These are phyloP conservation scores for Gonioctena quinquepunctata DNA, from an alignment of 1,140 invertebrate species.

Conservation along the genomic window DNA sequence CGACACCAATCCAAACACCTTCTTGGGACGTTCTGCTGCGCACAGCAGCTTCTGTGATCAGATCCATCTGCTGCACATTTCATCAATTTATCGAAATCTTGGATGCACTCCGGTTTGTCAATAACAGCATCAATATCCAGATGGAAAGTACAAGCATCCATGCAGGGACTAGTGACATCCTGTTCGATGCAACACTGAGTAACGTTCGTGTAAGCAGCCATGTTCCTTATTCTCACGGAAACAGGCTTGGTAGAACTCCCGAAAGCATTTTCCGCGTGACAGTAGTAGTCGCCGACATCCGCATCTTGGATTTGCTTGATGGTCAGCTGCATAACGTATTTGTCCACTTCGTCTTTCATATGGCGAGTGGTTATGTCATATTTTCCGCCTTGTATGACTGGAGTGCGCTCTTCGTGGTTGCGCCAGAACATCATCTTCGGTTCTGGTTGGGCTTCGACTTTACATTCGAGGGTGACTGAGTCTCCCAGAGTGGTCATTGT, in stretches of 20 bases:
- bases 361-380: constrained; percentile 64
- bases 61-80: constrained; percentile 79
- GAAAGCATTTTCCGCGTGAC: constrained; percentile 80
- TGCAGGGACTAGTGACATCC: constrained; percentile 73
- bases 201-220: constrained; percentile 67
- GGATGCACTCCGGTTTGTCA: constrained; percentile 70
- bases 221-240: constrained; percentile 69
- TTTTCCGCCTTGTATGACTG: constrained; percentile 76
- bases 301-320: constrained; percentile 70
- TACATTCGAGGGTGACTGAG: constrained; percentile 73
- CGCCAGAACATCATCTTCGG: constrained; percentile 80
- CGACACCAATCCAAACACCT: constrained; percentile 77
- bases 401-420: constrained; percentile 68
- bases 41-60: constrained; percentile 80
- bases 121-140: constrained; percentile 73
- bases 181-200: constrained; percentile 76
- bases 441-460: constrained; percentile 74
- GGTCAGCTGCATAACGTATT: constrained; percentile 72
- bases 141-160: constrained; percentile 79
- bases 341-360: constrained; percentile 63
- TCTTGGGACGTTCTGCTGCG: constrained; percentile 71
- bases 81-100: constrained; percentile 84
- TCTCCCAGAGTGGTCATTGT: constrained; percentile 74
- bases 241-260: constrained; percentile 71
- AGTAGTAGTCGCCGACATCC: constrained; percentile 79